Evolutionary conservation across 2,797 vertebrate species (phyloP).

Genomic region (Anisognathus igniventris): DNA sequence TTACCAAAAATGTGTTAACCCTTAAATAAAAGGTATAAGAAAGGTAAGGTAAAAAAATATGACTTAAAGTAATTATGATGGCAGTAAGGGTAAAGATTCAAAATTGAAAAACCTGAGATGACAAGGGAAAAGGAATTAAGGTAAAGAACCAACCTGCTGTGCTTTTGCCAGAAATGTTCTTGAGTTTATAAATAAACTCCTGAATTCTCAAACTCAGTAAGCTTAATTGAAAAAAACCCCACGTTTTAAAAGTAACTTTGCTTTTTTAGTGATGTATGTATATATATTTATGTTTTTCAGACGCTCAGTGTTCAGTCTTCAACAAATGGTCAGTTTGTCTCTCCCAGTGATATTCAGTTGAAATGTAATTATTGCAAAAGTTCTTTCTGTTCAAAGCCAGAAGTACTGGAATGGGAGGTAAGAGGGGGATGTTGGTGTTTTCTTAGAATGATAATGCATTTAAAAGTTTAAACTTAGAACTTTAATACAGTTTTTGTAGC

Average conservation of each 20-base stretch:
- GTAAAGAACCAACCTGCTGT: neutral
- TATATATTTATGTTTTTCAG: conserved; percentile 74
- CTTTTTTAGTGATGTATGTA: neutral
- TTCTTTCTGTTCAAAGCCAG: conserved; percentile 91
- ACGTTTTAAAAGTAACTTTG: neutral
- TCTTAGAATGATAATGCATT: neutral
- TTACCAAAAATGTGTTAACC: neutral
- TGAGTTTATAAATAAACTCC: neutral
- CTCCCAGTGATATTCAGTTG: conserved; percentile 84
- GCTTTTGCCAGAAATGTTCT: neutral
- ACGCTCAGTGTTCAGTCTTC: conserved; percentile 85
- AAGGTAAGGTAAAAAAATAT: neutral
- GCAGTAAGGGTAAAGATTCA: neutral
- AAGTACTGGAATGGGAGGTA: conserved; percentile 97
- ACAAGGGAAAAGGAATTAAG: neutral
- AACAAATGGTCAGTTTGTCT: conserved; percentile 85
- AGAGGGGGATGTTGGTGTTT: conserved; percentile 56
- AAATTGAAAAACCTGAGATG: neutral
- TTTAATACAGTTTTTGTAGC: neutral
- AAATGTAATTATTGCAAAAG: conserved; percentile 97
- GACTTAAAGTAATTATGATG: neutral
- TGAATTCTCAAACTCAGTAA: neutral
- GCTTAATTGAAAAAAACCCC: neutral
- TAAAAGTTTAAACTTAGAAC: neutral
- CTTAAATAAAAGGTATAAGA: neutral